Base-by-base conservation (phyloP, 35 echinoderm and acorn worm genomes). In the Ptychodera flava region DNA sequence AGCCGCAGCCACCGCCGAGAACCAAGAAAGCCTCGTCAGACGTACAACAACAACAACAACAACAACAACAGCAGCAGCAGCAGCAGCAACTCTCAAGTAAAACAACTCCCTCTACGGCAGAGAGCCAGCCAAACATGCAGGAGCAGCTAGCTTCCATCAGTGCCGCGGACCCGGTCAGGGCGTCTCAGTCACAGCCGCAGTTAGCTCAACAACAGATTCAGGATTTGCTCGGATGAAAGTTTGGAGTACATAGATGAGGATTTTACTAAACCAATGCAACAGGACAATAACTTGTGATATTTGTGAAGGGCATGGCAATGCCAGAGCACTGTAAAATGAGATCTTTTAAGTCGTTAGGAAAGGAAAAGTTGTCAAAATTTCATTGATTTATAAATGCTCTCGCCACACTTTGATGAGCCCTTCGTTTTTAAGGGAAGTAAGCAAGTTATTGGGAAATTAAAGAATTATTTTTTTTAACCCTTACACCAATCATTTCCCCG, bases 181-280 rank as follows among this genome's bases (percentile, higher is more conserved):
- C 32, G 2, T 16, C 31, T 16, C 30, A 79, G 16, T 31, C 33
- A n/a, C 35, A 34, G 78, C n/a, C 80, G 0, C 77, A 31, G n/a
- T 37, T 37, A 30, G 80, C 87, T 1, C 79, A 75, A 33, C 79
- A 89, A 31, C 79, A 89, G 37, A 28, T 89, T 10, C 29, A 82
- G 27, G 87, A 89, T 75, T 83, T 89, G 31, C 37, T 89, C 1
- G 82, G 87, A 37, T 89, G 80, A 89, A 35, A 79, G 0, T 32
- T 29, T 15, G 22, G 6, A 1, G 22, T 45, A 53, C 31, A 0
- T 64, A 12, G 45, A 64, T 22, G 45, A 64, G 45, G n/a, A n/a
- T n/a, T n/a, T n/a, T n/a, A n/a, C n/a, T n/a, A n/a, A n/a, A n/a
- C n/a, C n/a, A n/a, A n/a, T n/a, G n/a, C n/a, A n/a, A n/a, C n/a